Conservation (phyloP, 2,888 invertebrate genomes). For the Agrilus biguttatus region DNA sequence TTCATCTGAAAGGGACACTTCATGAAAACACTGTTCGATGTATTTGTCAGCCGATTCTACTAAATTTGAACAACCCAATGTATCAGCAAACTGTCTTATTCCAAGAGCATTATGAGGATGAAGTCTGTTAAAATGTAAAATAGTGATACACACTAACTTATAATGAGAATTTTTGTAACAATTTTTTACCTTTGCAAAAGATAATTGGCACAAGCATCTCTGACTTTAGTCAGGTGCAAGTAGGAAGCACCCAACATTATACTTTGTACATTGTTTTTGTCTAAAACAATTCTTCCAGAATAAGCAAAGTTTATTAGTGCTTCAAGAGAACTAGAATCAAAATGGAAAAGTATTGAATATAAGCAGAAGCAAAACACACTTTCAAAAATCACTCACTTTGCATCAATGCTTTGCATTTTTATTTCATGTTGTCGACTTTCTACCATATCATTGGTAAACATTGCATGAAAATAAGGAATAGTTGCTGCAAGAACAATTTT, state of each 20-base stretch:
- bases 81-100: constrained; percentile 66
- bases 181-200: constrained; percentile 47
- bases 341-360: constrained; percentile 8
- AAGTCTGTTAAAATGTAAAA: constrained; percentile 36
- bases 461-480: constrained; percentile 80
- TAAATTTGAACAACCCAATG: constrained; percentile 53
- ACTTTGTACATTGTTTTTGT: constrained; percentile 67
- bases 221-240: constrained; percentile 62
- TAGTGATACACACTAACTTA: not conserved
- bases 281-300: constrained; percentile 61
- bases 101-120: constrained; percentile 70
- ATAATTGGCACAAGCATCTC: constrained; percentile 73
- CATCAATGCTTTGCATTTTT: constrained; percentile 67
- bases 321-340: constrained; percentile 53
- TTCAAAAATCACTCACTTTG: constrained; percentile 37
- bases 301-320: constrained; percentile 76
- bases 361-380: not conserved
- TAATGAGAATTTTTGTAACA: not conserved
- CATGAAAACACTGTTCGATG: constrained; percentile 64
- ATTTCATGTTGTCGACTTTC: constrained; percentile 72
- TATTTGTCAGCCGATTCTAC: constrained; percentile 65
- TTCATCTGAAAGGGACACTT: constrained; percentile 63
- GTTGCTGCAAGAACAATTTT: constrained; percentile 71
- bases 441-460: constrained; percentile 82
- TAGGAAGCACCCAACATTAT: constrained; percentile 76